Conservation (phyloP, 2,888 invertebrate species). For the Scaptodrosophila latifasciaeformis region DNA sequence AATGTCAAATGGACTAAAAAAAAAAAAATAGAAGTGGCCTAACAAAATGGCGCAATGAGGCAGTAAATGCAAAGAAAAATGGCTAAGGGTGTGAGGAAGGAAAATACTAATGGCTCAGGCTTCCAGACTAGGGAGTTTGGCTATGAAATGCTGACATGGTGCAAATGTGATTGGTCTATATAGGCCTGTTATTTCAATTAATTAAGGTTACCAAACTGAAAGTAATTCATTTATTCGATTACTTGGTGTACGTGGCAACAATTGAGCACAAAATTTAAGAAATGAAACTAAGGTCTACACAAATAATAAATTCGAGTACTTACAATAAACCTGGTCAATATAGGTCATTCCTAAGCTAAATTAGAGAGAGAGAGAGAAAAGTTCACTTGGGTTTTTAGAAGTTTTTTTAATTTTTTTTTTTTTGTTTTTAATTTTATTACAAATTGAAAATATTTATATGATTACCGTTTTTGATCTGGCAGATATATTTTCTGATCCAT, state of each 20-base stretch:
- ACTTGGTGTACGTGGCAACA: neutral
- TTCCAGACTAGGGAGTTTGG: too few species aligned
- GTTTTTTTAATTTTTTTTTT: slow-evolving; percentile 44
- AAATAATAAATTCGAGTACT: too few species aligned
- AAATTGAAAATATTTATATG: slow-evolving; percentile 34
- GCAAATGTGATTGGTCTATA: too few species aligned
- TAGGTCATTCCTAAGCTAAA: too few species aligned
- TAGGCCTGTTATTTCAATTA: slow-evolving; percentile 40
- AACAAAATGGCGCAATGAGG: slow-evolving; percentile 31
- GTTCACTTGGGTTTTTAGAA: slow-evolving; percentile 53
- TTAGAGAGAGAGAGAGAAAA: too few species aligned
- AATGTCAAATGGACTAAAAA: too few species aligned
- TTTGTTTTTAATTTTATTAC: slow-evolving; percentile 40
- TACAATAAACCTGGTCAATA: too few species aligned
- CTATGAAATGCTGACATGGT: too few species aligned
- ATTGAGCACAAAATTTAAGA: neutral
- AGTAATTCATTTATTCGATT: neutral
- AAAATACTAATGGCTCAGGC: too few species aligned
- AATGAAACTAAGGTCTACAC: slow-evolving; percentile 2
- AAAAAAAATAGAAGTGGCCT: too few species aligned
- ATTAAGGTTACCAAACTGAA: slow-evolving; percentile 42
- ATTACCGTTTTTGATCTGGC: slow-evolving; percentile 14
- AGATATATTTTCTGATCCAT: slow-evolving; percentile 23
- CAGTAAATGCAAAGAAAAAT: slow-evolving; percentile 57
- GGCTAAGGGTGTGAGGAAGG: too few species aligned